phyloP scores from a whole-genome alignment of 1,140 invertebrate genomes.

The Diabrotica virgifera region DNA sequence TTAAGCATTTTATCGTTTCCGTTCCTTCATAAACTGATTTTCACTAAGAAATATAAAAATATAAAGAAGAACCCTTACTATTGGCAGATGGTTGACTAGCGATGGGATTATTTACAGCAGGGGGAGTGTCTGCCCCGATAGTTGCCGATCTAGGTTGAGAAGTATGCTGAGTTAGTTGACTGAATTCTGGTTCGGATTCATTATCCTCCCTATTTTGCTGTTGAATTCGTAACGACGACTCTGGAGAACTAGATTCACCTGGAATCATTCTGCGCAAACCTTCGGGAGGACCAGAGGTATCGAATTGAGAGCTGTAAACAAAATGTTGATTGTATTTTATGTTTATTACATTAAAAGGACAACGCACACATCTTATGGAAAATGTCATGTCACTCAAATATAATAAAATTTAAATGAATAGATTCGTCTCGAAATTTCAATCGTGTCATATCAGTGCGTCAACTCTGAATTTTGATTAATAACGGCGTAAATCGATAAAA shows the following conservation, averaged over 20 bases:
- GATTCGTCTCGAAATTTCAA: too few relatives aligned
- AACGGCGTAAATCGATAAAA: too few relatives aligned
- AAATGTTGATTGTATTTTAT: not conserved
- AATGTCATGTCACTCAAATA: too few relatives aligned
- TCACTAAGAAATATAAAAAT: too few relatives aligned
- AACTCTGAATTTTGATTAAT: too few relatives aligned
- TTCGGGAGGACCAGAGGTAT: slow-evolving; percentile 51
- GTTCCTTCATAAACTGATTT: too few relatives aligned
- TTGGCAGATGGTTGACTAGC: slow-evolving; percentile 5
- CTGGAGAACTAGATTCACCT: slow-evolving; percentile 50
- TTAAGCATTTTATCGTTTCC: too few relatives aligned
- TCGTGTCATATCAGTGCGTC: too few relatives aligned
- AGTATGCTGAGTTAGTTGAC: slow-evolving; percentile 19
- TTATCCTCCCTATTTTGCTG: slow-evolving; percentile 34
- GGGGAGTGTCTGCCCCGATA: slow-evolving; percentile 45
- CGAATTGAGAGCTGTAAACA: slow-evolving; percentile 22
- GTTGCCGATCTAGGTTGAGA: slow-evolving; percentile 40
- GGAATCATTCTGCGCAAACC: slow-evolving; percentile 59
- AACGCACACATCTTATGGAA: too few relatives aligned
- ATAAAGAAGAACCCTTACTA: slow-evolving; percentile 27
- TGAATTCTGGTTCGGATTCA: slow-evolving; percentile 40
- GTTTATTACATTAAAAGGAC: too few relatives aligned
- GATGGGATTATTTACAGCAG: slow-evolving; percentile 22
- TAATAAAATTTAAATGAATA: too few relatives aligned
- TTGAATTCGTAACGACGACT: slow-evolving; percentile 25